Percentiles rank a stretch among this genome's conserved stretches.
phyloP scores from a whole-genome alignment of 2,797 vertebrate genomes.

The Sebastes taczanowskii region DNA sequence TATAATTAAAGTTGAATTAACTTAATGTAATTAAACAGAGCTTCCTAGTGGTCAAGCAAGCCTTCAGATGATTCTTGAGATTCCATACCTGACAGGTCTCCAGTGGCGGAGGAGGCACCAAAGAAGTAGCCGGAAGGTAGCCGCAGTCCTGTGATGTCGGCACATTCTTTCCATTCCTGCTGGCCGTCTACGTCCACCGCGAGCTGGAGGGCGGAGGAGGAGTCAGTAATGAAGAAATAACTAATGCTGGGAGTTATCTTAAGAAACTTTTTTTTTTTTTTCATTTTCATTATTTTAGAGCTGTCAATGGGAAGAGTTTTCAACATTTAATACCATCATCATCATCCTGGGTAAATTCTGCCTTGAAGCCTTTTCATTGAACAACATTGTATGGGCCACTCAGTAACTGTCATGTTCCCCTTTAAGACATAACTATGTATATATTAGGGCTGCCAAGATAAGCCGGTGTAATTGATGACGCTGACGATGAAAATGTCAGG shows the following conservation, averaged over 20 bases:
- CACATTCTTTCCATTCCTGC: slow-evolving; percentile 91
- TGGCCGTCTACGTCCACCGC: slow-evolving; percentile 90
- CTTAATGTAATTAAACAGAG: background rate
- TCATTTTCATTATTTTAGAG: background rate
- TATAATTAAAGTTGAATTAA: background rate
- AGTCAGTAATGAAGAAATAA: background rate
- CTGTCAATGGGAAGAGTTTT: background rate
- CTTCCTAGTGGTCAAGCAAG: background rate
- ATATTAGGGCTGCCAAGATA: too few species aligned
- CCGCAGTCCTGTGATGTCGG: slow-evolving; percentile 86
- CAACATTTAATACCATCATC: background rate
- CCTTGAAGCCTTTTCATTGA: background rate
- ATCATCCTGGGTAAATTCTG: background rate
- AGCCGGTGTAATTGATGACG: too few species aligned
- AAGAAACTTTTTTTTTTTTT: too few species aligned
- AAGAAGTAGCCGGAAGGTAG: slow-evolving; percentile 91
- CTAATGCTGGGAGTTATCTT: background rate
- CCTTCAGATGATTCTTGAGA: background rate
- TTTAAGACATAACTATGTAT: background rate
- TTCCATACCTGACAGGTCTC: slow-evolving; percentile 90
- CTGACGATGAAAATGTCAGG: too few species aligned
- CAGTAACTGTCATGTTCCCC: background rate
- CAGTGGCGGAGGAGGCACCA: slow-evolving; percentile 90
- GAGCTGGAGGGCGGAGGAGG: slow-evolving; percentile 74
- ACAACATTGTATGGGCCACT: background rate